These are phyloP conservation scores for Taenioides sp. DNA, from an alignment of 2,797 vertebrate genomes.

Conservation along the genomic window DNA sequence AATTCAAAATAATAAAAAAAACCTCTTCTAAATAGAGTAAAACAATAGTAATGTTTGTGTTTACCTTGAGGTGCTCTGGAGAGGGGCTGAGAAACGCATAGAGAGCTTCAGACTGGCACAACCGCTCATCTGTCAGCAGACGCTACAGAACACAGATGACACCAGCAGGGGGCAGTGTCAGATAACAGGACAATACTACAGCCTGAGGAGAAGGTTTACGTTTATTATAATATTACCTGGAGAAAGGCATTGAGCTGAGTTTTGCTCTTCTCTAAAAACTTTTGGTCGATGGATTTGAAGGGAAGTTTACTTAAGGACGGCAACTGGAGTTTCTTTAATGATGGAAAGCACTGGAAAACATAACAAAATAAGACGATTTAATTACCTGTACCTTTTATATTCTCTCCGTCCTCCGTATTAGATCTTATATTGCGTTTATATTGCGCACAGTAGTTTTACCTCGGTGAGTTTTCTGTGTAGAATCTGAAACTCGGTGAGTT, in stretches of 20 bases:
- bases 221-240: slow-evolving; percentile 80
- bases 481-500: slow-evolving; percentile 94
- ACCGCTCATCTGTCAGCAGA: slow-evolving; percentile 89
- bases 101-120: slow-evolving; percentile 96
- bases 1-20: too few relatives aligned
- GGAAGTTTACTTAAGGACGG: slow-evolving; percentile 97
- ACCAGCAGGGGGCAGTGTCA: slow-evolving; percentile 4
- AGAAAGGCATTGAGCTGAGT: slow-evolving; percentile 95
- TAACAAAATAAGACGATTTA: background rate
- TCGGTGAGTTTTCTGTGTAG: slow-evolving; percentile 94
- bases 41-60: too few relatives aligned
- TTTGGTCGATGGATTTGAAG: slow-evolving; percentile 98
- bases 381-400: too few relatives aligned
- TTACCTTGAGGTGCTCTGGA: slow-evolving; percentile 94
- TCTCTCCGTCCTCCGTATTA: too few relatives aligned
- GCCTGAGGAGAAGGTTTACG: too few relatives aligned
- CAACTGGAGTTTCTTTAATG: slow-evolving; percentile 95
- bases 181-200: background rate
- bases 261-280: slow-evolving; percentile 97
- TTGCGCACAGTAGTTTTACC: slow-evolving; percentile 69
- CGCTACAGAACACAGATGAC: slow-evolving; percentile 39
- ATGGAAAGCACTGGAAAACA: slow-evolving; percentile 88
- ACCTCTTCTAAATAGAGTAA: too few relatives aligned
- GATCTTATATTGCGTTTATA: background rate
- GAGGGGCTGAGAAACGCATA: slow-evolving; percentile 97